Evolutionary conservation across 1,140 invertebrate genomes (phyloP), one percentile per base, ranked within the genome.

Genomic region (Drosophila quadrilineata): DNA sequence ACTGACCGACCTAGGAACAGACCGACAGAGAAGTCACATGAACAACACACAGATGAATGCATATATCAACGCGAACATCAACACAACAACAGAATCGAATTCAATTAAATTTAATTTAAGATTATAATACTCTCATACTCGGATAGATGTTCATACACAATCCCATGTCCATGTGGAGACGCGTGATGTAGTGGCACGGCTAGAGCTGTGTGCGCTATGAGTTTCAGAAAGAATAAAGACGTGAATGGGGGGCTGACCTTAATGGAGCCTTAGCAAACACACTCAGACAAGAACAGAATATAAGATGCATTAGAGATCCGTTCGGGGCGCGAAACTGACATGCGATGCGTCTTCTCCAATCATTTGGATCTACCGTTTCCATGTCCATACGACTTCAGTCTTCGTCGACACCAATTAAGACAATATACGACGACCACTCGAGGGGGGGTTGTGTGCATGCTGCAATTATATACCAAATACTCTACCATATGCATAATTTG

Each of bases 51-150:
- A 28, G 28, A 48, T 41, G 52, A 35, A 35, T 33, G 19, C 26
- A 72, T 28, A 43, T 54, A 52, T 53, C 36, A 50, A 69, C 36
- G 26, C 24, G 41, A 65, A 48, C 50, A 53, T 45, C 57, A 67
- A 9, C 46, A 26, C 57, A 67, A 9, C 46, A 26, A 60, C 71
- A 85, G 67, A 74, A 82, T 82, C 79, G 79, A 71, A 87, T 88
- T 88, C 87, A 88, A 88, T 88, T 88, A 86, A 88, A 87, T 88
- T 88, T 88, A 88, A 88, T 88, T 88, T 87, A 84, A 88, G 87
- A 84, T 84, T 79, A 75, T 72, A 88, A 69, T 88, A 64, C 66
- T n/a, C 3, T 36, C 86, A 69, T 88, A 64, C 66, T n/a, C 3
- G 14, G 35, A 9, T 14, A 16, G 12, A 16, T 2, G 33, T 16